Evolutionary conservation across 2,888 invertebrate species (phyloP), one percentile per base, ranked within the genome.

Genomic region (Drosophila affinis): DNA sequence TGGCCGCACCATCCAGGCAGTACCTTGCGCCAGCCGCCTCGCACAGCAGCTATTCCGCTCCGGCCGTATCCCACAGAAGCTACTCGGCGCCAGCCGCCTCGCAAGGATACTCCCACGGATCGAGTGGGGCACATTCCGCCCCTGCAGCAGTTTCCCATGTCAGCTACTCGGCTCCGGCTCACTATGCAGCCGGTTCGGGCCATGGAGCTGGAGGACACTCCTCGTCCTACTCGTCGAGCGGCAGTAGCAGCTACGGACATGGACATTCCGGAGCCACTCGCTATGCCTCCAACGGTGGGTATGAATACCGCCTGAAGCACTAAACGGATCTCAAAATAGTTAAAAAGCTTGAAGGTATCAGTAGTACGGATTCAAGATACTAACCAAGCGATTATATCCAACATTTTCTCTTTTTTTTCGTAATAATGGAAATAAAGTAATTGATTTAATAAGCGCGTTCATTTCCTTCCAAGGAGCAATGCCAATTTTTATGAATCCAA

Each of bases 281-380:
- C 18, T 89, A 90, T 52, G 82, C 77, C 24, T 47, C 83, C 27
- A 89, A 89, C 55, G 89, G 89, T 29, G 90, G 89, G 47, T 90
- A 89, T 53, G 75, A 73, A 27, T 88, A 89, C 57, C 77, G 76
- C 44, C 68, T 75, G 24, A 78, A 65, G 62, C 63, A 83, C 21
- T 78, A 62, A 76, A 27, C 27, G 65, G 67, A 78, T 72, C 76
- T 61, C 64, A 5, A 48, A 56, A 32, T n/a, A 7, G 3, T 39
- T 39, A 39, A 6, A 10, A 12, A 12, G 34, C 34, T 14, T 2
- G 2, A 12, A 14, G 12, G 34, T 14, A 39, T 39, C n/a, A 7
- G 14, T 5, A 12, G 34, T 34, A 34, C 34, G 12, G 34, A 34
- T 34, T 4, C 34, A 12, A 34, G 34, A 34, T 34, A 34, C 34